Conservation (phyloP, 2,888 invertebrate species). For the Euphydryas editha region DNA sequence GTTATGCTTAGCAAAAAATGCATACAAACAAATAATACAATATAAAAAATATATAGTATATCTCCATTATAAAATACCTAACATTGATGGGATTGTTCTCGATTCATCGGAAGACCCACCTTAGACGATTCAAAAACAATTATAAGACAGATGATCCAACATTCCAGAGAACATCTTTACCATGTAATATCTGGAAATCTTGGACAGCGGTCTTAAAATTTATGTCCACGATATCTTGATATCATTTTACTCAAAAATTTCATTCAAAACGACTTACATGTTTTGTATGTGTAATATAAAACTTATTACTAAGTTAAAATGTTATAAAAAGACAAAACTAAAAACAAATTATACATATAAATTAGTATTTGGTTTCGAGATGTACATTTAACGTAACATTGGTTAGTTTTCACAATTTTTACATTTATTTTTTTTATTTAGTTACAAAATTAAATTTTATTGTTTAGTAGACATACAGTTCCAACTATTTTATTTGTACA, state of each 20-base stretch:
- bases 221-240: neutral
- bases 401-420: conserved; percentile 16
- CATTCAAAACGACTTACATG: neutral
- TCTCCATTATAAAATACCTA: conserved; percentile 50
- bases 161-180: neutral
- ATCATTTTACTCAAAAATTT: neutral
- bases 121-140: conserved; percentile 19
- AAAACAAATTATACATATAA: conserved; percentile 44
- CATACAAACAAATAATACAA: conserved; percentile 63
- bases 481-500: too few relatives aligned
- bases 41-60: conserved; percentile 70
- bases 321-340: conserved; percentile 28
- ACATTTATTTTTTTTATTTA: neutral
- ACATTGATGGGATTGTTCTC: conserved; percentile 6
- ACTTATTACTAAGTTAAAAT: conserved; percentile 21
- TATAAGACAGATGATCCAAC: neutral
- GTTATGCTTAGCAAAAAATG: conserved; percentile 63
- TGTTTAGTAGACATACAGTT: too few relatives aligned
- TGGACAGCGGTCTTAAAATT: neutral
- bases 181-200: neutral
- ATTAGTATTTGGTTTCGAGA: conserved; percentile 77
- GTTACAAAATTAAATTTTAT: too few relatives aligned
- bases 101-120: conserved; percentile 13
- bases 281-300: neutral
- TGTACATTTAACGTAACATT: conserved; percentile 35